Evolutionary conservation across 1,140 invertebrate genomes (phyloP), one percentile per base, ranked within the genome.

Genomic region (Cecropterus lyciades): DNA sequence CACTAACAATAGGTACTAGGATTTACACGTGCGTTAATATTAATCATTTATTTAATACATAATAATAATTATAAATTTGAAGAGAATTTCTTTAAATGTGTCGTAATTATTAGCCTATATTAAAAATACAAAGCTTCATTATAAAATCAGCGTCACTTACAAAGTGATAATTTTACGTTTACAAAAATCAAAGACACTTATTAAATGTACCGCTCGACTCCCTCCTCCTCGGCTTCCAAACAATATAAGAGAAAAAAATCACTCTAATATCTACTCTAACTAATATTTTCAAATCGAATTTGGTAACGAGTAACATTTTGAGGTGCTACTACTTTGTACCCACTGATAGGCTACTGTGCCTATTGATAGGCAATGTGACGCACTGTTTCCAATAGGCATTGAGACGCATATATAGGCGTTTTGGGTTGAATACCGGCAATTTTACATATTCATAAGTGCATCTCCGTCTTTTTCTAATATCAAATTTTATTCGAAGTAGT

Each of bases 61-160:
- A 24, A 24, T 24, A 24, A 24, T 3, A 3, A 24, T 24, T 24
- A 24, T 24, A 24, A 24, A 24, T 9, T 48, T 10, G 17, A 48
- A 48, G 46, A 48, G 17, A 48, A 48, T 16, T 48, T 48, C 46
- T 48, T 48, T 48, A 24, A 48, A 20, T 10, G 46, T 48, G 46
- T 48, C 17, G 17, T 16, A 48, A 20, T 48, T 24, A 48, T 48
- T 48, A 48, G 16, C 46, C 46, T 48, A 48, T 48, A 48, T 48
- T 10, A 20, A 48, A 16, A 46, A 48, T 48, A 48, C 46, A 20
- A 48, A 48, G 46, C 46, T 48, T 17, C 17, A 17, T 48, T 9
- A 9, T 33, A 48, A 48, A 48, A 24, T 48, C 46, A 48, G 17
- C 46, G 11, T 24, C 46, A 48, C 46, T 48, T 48, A 33, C 2